phyloP scores from a whole-genome alignment of 2,113 vertebrate genomes.

The Melanerpes aurifrons region DNA sequence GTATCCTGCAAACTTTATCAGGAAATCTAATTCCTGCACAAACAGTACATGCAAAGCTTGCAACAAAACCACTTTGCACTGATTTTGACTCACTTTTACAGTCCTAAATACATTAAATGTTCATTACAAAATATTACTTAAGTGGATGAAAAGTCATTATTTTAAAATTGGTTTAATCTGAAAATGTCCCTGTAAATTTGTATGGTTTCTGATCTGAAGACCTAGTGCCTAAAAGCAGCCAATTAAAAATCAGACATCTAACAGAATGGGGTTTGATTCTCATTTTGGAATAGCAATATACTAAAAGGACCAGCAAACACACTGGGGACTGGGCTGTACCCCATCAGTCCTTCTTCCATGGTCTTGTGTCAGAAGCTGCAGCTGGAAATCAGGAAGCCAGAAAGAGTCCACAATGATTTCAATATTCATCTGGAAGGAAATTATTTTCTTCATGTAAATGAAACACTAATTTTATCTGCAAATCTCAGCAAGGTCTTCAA shows the following conservation, averaged over 20 bases:
- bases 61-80: neutral
- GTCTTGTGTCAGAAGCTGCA: rapidly evolving
- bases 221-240: neutral
- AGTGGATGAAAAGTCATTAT: neutral
- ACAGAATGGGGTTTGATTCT: neutral
- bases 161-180: neutral
- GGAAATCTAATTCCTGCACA: neutral
- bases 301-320: neutral
- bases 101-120: neutral
- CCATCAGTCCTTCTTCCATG: neutral
- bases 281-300: neutral
- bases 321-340: neutral
- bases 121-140: neutral
- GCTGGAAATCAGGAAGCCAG: neutral
- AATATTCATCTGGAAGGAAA: neutral
- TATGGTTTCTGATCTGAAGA: neutral
- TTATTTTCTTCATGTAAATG: neutral
- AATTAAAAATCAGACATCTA: neutral
- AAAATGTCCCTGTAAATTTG: neutral
- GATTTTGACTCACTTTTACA: neutral
- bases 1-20: neutral
- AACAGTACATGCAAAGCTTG: neutral
- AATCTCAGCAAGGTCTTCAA: neutral
- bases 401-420: neutral
- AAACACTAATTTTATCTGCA: neutral